Evolutionary conservation across 2,888 invertebrate species (phyloP).

Genomic region (Hirtodrosophila duncani): DNA sequence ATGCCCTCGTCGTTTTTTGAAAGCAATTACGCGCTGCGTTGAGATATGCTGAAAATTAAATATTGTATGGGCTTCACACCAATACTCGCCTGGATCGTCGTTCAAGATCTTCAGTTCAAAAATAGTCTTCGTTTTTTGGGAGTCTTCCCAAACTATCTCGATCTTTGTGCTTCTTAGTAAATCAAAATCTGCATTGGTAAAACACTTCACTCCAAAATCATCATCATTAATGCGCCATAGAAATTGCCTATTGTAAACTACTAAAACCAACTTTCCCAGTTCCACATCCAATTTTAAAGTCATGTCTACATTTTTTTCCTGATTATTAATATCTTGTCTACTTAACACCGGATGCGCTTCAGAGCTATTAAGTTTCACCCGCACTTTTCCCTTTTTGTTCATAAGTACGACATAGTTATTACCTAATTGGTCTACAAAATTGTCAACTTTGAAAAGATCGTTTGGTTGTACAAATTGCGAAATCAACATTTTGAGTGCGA

Average conservation of each 20-base stretch:
- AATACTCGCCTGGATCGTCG: slow-evolving; percentile 82
- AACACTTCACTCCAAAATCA: slow-evolving; percentile 80
- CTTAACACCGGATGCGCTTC: slow-evolving; percentile 36
- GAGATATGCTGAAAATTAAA: slow-evolving; percentile 79
- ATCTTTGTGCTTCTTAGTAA: slow-evolving; percentile 79
- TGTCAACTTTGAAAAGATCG: slow-evolving; percentile 32
- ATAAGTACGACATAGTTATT: slow-evolving; percentile 47
- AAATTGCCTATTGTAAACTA: slow-evolving; percentile 81
- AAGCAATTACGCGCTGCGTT: slow-evolving; percentile 80
- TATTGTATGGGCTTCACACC: slow-evolving; percentile 82
- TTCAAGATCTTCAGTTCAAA: slow-evolving; percentile 80
- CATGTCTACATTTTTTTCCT: slow-evolving; percentile 45
- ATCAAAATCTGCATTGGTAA: slow-evolving; percentile 81
- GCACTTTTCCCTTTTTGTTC: slow-evolving; percentile 41
- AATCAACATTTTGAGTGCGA: slow-evolving; percentile 41
- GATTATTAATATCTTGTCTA: slow-evolving; percentile 26
- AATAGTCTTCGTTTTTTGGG: slow-evolving; percentile 69
- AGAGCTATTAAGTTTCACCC: slow-evolving; percentile 18
- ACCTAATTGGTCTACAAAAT: slow-evolving; percentile 16
- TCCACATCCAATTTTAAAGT: slow-evolving; percentile 46
- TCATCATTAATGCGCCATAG: slow-evolving; percentile 78
- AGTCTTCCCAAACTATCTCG: slow-evolving; percentile 73
- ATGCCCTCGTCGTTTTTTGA: slow-evolving; percentile 68
- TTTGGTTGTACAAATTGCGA: slow-evolving; percentile 24
- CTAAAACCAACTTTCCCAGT: slow-evolving; percentile 75